Evolutionary conservation across 64 coral and sea anemone species (phyloP).

Genomic region (Pachyseris speciosa): DNA sequence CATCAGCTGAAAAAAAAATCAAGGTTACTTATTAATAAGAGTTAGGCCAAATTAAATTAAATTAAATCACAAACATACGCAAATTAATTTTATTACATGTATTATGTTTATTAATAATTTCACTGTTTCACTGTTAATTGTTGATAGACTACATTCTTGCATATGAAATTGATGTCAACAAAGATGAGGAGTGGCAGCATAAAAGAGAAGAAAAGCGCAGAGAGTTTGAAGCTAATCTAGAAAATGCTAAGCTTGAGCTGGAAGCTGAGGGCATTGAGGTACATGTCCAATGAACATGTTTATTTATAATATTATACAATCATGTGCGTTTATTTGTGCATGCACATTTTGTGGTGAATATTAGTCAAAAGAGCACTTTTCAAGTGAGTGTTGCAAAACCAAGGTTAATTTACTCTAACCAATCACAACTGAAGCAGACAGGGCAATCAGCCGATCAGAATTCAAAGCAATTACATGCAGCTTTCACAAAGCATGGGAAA

Average conservation of each 20-base stretch:
- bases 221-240: slow-evolving; percentile 80
- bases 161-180: slow-evolving; percentile 71
- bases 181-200: slow-evolving; percentile 84
- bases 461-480: too few species aligned
- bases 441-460: too few species aligned
- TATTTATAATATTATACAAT: too few species aligned
- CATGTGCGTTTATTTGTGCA: not conserved
- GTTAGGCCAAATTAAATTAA: too few species aligned
- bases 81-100: not conserved
- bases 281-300: not conserved
- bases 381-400: too few species aligned
- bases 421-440: too few species aligned
- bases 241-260: slow-evolving; percentile 67
- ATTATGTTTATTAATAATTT: not conserved
- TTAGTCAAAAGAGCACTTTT: too few species aligned
- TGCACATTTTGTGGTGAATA: not conserved
- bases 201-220: slow-evolving; percentile 86
- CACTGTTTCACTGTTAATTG: not conserved
- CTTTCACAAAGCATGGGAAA: too few species aligned
- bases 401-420: too few species aligned
- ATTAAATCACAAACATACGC: too few species aligned
- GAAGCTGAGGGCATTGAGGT: slow-evolving; percentile 92
- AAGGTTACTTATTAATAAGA: too few species aligned
- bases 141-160: slow-evolving; percentile 93
- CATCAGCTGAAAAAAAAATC: too few species aligned